phyloP scores from a whole-genome alignment of 2,888 invertebrate species.

The Hermaeophaga mercurialis region DNA sequence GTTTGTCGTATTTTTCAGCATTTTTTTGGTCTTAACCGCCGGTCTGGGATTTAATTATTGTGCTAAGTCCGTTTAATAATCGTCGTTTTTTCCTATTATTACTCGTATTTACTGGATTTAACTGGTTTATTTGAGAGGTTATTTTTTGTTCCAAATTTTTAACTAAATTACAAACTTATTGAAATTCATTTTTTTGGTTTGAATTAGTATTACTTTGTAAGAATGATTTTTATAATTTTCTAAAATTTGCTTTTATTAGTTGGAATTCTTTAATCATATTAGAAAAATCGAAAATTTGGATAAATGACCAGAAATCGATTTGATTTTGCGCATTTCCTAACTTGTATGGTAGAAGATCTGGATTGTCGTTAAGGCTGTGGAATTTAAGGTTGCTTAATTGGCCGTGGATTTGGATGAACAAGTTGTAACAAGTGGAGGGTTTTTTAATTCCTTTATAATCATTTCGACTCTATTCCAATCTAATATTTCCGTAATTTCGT shows the following conservation, averaged over 20 bases:
- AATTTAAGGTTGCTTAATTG: constrained; percentile 9
- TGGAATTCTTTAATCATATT: constrained; percentile 17
- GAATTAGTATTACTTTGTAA: background rate
- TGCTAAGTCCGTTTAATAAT: constrained; percentile 25
- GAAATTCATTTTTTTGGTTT: background rate
- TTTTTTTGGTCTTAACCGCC: too few species aligned
- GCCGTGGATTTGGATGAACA: constrained; percentile 6
- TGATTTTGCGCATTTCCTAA: too few species aligned
- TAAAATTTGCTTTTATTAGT: too few species aligned
- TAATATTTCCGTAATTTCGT: constrained; percentile 14
- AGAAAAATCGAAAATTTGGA: constrained; percentile 25
- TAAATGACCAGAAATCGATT: too few species aligned
- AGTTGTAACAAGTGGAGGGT: too few species aligned
- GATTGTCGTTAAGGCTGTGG: constrained; percentile 16
- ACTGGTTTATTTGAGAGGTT: background rate
- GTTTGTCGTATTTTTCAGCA: too few species aligned
- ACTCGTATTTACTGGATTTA: constrained; percentile 11
- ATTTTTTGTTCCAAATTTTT: constrained; percentile 9
- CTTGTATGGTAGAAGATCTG: constrained; percentile 19
- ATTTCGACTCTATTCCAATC: constrained; percentile 14
- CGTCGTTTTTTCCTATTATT: constrained; percentile 29
- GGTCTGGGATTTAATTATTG: constrained; percentile 32
- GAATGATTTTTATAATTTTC: background rate
- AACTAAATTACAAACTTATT: too few species aligned
- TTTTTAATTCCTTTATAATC: too few species aligned